Evolutionary conservation across 2,797 vertebrate genomes (phyloP).

Genomic region (Sebastes nivosus): DNA sequence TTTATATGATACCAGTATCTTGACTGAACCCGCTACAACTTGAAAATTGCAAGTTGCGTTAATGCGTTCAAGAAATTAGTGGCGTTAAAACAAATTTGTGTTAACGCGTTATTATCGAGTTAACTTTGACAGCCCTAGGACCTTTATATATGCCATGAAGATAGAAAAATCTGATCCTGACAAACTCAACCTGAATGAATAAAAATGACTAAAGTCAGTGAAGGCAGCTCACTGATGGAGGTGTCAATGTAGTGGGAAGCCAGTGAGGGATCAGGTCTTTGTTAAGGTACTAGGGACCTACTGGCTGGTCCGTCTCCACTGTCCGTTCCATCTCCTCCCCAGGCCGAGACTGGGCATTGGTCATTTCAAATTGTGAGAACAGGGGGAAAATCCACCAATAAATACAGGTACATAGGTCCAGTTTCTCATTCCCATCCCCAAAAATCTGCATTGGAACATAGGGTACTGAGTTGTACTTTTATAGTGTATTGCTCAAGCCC

Average conservation of each 20-base stretch:
- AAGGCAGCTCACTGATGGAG: background rate
- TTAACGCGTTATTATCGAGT: too few relatives aligned
- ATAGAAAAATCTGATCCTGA: background rate
- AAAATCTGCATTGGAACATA: background rate
- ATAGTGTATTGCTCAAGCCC: background rate
- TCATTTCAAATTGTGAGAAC: background rate
- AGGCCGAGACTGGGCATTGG: background rate
- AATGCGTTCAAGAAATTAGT: too few relatives aligned
- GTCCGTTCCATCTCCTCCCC: background rate
- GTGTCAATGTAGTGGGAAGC: background rate
- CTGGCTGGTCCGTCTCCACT: background rate
- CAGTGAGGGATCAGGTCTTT: background rate
- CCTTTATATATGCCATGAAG: background rate
- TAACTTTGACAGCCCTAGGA: too few relatives aligned
- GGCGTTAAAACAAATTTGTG: too few relatives aligned
- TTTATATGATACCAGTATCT: too few relatives aligned
- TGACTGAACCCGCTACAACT: too few relatives aligned
- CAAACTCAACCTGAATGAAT: background rate
- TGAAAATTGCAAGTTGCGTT: too few relatives aligned
- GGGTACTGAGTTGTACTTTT: background rate
- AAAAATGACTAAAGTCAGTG: background rate
- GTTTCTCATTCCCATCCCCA: background rate
- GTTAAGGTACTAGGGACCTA: background rate
- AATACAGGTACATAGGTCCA: background rate
- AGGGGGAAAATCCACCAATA: background rate